Percentiles rank a stretch among this genome's conserved stretches.
Evolutionary conservation across 2,888 invertebrate genomes (phyloP).

Genomic region (Neuroscelio doddi): DNA sequence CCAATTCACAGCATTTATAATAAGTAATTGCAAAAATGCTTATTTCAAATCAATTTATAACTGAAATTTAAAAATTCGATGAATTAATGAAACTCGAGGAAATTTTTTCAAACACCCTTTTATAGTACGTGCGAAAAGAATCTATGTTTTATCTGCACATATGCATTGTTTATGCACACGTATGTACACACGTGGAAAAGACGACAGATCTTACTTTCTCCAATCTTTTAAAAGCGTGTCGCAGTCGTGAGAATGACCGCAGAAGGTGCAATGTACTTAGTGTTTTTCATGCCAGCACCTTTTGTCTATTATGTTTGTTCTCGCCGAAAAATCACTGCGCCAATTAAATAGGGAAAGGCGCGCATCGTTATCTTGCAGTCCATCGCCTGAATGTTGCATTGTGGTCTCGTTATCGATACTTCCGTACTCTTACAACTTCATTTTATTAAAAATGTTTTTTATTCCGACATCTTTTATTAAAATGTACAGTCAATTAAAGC

Average conservation of each 20-base stretch:
- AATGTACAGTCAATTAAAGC: no score
- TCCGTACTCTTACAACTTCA: not conserved
- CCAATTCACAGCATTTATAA: no score
- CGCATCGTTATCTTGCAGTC: conserved; percentile 26
- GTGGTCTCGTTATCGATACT: conserved; percentile 18
- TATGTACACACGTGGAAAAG: conserved; percentile 13
- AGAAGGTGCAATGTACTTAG: conserved; percentile 34
- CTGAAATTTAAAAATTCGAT: no score
- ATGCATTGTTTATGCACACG: conserved; percentile 12
- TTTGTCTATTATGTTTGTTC: conserved; percentile 25
- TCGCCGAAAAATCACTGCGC: conserved; percentile 22
- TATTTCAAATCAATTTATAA: no score
- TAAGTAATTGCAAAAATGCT: no score
- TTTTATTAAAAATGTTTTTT: not conserved
- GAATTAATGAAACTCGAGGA: no score
- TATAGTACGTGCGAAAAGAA: not conserved
- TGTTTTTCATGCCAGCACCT: conserved; percentile 22
- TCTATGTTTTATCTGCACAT: not conserved
- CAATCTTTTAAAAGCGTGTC: conserved; percentile 42
- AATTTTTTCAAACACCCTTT: no score
- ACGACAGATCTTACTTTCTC: conserved; percentile 34
- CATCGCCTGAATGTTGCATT: conserved; percentile 11
- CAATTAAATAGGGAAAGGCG: conserved; percentile 36
- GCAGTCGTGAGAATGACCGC: conserved; percentile 42
- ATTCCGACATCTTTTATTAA: no score